phyloP scores from a whole-genome alignment of 2,797 vertebrate species.

The Anguilla obscura region DNA sequence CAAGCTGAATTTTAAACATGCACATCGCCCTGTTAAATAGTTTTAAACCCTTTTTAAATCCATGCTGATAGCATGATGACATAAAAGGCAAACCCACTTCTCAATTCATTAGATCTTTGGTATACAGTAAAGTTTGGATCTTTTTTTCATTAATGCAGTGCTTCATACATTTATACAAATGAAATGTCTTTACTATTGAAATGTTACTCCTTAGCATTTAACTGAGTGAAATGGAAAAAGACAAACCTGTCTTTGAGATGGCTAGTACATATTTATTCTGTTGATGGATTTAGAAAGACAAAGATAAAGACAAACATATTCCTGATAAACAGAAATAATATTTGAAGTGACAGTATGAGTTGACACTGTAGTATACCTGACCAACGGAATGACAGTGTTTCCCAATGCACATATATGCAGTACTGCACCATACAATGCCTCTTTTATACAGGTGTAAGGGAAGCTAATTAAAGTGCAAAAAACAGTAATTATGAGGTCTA shows the following conservation, averaged over 20 bases:
- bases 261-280: not conserved
- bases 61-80: not conserved
- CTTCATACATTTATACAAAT: not conserved
- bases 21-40: not conserved
- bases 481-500: too few relatives aligned
- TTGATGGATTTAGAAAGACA: too few relatives aligned
- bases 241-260: not conserved
- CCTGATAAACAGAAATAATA: too few relatives aligned
- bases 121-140: not conserved
- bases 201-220: not conserved
- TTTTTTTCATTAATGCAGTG: not conserved
- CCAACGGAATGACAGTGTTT: too few relatives aligned
- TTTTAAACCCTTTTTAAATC: not conserved
- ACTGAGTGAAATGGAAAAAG: not conserved
- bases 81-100: not conserved
- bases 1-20: not conserved
- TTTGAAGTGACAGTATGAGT: not conserved
- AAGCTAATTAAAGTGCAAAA: too few relatives aligned
- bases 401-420: too few relatives aligned
- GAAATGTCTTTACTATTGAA: not conserved
- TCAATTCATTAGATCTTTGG: not conserved
- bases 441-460: too few relatives aligned
- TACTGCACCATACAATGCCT: too few relatives aligned
- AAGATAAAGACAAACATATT: too few relatives aligned
- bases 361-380: too few relatives aligned